Conservation (phyloP, 2,888 invertebrate genomes). For the Lagria hirta region DNA sequence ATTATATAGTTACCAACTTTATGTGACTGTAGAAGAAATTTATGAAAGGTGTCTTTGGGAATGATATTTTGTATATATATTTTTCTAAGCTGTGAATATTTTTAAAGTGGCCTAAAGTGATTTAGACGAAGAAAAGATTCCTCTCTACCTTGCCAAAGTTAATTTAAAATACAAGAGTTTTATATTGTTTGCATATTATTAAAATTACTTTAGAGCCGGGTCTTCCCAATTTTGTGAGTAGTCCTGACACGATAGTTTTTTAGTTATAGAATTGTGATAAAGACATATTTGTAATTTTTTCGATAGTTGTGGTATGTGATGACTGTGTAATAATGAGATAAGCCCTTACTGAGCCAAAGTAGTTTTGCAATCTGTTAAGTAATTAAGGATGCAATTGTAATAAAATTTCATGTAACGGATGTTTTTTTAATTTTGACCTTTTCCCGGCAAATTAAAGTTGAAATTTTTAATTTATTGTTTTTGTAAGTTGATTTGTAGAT, state of each 20-base stretch:
- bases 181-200: constrained; percentile 14
- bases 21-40: too few relatives aligned
- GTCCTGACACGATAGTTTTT: constrained; percentile 2
- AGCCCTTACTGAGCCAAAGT: constrained; percentile 18
- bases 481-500: too few relatives aligned
- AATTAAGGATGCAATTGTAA: constrained; percentile 15
- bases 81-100: constrained; percentile 27
- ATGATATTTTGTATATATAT: constrained; percentile 24
- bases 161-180: constrained; percentile 11
- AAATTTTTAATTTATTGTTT: too few relatives aligned
- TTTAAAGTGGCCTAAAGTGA: constrained; percentile 21
- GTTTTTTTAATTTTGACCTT: too few relatives aligned
- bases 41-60: constrained; percentile 4
- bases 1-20: too few relatives aligned
- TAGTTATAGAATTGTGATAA: constrained; percentile 17
- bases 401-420: constrained; percentile 15
- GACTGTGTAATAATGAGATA: constrained; percentile 1
- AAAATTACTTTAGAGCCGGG: constrained; percentile 1
- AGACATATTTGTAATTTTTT: constrained; percentile 15
- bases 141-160: constrained; percentile 24
- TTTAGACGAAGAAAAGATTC: constrained; percentile 11
- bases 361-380: constrained; percentile 10
- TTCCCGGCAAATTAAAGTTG: too few relatives aligned
- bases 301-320: constrained; percentile 20
- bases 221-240: constrained; percentile 5